Evolutionary conservation across 2,797 vertebrate species (phyloP).

Genomic region (Uromys caudimaculatus): DNA sequence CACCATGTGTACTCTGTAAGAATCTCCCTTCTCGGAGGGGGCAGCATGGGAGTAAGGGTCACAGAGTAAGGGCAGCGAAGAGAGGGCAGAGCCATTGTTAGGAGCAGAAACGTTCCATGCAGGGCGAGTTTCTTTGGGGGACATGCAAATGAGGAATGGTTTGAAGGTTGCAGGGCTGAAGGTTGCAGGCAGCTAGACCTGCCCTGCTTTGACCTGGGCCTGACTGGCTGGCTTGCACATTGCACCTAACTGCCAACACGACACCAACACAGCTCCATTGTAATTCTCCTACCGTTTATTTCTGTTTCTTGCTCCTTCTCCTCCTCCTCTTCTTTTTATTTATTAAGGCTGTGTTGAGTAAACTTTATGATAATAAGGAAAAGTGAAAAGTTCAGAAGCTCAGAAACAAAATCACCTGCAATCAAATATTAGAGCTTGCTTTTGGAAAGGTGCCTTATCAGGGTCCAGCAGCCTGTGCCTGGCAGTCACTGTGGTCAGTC

Average conservation of each 20-base stretch:
- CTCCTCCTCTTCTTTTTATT: not conserved
- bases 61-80: not conserved
- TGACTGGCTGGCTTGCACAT: not conserved
- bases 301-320: not conserved
- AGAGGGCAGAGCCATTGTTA: not conserved
- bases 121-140: not conserved
- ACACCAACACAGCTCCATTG: not conserved
- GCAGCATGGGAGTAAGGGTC: not conserved
- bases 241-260: not conserved
- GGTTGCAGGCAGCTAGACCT: not conserved
- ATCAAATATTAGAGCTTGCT: not conserved
- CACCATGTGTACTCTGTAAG: not conserved
- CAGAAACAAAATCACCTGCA: conserved; percentile 13
- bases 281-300: not conserved
- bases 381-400: conserved; percentile 44
- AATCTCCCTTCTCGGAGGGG: not conserved
- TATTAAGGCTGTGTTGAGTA: not conserved
- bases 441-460: not conserved
- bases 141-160: not conserved
- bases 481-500: not conserved
- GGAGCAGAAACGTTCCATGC: not conserved
- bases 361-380: conserved; percentile 35
- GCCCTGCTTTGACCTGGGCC: not conserved
- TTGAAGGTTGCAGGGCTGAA: not conserved
- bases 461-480: not conserved